Conservation (phyloP, 2,113 vertebrate genomes). For the Podarcis raffonei region DNA sequence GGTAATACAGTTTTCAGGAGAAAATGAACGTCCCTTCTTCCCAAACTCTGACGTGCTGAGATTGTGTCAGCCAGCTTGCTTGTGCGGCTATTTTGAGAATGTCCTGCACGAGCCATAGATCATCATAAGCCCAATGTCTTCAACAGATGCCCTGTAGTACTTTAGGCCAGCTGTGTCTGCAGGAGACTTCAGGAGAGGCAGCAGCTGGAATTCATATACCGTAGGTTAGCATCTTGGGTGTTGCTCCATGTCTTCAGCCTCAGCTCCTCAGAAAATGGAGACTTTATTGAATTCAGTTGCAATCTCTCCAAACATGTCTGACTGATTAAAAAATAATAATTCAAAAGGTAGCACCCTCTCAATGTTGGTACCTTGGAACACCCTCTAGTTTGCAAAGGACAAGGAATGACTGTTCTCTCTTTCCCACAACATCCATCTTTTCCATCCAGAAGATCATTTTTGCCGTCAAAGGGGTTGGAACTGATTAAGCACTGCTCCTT, state of each 20-base stretch:
- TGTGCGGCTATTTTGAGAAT: neutral
- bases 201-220: neutral
- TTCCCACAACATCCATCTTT: neutral
- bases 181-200: neutral
- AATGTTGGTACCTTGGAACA: neutral
- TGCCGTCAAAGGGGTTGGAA: neutral
- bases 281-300: neutral
- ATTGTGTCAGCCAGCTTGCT: neutral
- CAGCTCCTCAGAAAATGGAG: neutral
- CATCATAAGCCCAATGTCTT: neutral
- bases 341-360: neutral
- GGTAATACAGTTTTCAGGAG: rapidly evolving
- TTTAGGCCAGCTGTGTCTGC: neutral
- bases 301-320: neutral
- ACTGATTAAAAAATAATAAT: neutral
- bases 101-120: neutral
- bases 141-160: neutral
- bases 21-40: rapidly evolving
- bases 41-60: rapidly evolving
- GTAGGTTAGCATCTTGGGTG: neutral
- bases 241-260: neutral
- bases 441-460: neutral
- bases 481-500: neutral
- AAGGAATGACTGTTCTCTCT: neutral
- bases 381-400: neutral